These are phyloP conservation scores for Amiota minor DNA, from an alignment of 2,888 invertebrate species.

Conservation along the genomic window DNA sequence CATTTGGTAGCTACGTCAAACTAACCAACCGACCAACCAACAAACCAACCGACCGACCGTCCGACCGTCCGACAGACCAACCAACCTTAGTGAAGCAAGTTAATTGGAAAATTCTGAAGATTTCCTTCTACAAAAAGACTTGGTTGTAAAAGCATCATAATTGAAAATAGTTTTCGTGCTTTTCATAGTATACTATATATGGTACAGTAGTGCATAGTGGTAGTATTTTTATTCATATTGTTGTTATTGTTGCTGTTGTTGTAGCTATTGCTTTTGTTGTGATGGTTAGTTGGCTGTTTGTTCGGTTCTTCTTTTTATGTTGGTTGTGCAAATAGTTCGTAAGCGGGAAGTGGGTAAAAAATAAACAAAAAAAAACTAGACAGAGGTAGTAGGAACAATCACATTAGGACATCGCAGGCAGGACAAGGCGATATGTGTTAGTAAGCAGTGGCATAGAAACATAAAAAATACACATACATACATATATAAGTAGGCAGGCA, in stretches of 20 bases:
- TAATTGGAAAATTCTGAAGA: constrained; percentile 65
- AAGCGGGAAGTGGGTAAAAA: background rate
- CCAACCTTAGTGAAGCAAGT: constrained; percentile 43
- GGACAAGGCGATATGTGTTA: background rate
- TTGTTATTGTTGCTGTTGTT: background rate
- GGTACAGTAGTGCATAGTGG: too few relatives aligned
- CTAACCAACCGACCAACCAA: too few relatives aligned
- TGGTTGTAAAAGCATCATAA: constrained; percentile 53
- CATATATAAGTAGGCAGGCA: constrained; percentile 14
- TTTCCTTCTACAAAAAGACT: constrained; percentile 46
- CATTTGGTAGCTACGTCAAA: constrained; percentile 19
- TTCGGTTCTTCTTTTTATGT: background rate
- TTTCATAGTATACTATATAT: background rate
- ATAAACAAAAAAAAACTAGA: background rate
- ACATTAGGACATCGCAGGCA: too few relatives aligned
- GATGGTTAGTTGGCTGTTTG: background rate
- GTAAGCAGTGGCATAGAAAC: background rate
- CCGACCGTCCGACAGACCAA: background rate
- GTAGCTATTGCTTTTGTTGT: background rate
- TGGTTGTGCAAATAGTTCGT: constrained; percentile 2
- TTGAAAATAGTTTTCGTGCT: constrained; percentile 60
- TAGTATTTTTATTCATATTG: background rate
- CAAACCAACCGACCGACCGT: background rate
- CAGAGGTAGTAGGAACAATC: background rate
- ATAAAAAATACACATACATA: background rate